Evolutionary conservation across 2,797 vertebrate species (phyloP).

Genomic region (Salarias fasciatus): DNA sequence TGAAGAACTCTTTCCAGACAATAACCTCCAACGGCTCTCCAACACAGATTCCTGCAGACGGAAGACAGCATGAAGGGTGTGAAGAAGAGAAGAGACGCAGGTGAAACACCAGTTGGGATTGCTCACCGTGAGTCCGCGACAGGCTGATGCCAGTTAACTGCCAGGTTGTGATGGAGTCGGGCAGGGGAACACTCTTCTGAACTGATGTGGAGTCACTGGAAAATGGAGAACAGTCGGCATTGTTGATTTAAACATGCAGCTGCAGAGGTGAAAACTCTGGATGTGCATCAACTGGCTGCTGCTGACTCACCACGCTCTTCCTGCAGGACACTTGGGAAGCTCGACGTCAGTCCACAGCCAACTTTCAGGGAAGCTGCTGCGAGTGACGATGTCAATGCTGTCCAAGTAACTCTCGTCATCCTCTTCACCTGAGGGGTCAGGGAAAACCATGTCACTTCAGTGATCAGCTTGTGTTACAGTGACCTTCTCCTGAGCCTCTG

Average conservation of each 20-base stretch:
- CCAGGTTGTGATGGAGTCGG: constrained; percentile 94
- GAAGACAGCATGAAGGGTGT: not conserved
- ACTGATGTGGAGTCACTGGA: constrained; percentile 15
- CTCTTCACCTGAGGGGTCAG: constrained; percentile 64
- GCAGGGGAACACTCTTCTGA: constrained; percentile 68
- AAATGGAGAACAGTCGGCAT: not conserved
- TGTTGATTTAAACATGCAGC: not conserved
- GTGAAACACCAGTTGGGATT: no score
- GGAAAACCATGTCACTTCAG: not conserved
- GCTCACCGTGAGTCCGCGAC: constrained; percentile 73
- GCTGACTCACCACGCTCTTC: constrained; percentile 70
- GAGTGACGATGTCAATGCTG: constrained; percentile 73
- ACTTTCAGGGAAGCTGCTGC: constrained; percentile 86
- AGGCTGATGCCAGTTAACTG: constrained; percentile 88
- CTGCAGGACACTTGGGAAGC: constrained; percentile 42
- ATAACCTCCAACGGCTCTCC: constrained; percentile 86
- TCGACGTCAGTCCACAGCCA: constrained; percentile 84
- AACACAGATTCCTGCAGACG: constrained; percentile 86
- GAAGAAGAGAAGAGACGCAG: no score
- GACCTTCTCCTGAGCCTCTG: not conserved
- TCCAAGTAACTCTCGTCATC: constrained; percentile 66
- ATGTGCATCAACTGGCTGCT: no score
- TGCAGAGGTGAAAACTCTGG: not conserved
- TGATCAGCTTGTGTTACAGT: no score
- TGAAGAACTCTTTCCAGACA: constrained; percentile 87